Conservation (phyloP, 2,888 invertebrate genomes). For the Ellobium chinense region DNA sequence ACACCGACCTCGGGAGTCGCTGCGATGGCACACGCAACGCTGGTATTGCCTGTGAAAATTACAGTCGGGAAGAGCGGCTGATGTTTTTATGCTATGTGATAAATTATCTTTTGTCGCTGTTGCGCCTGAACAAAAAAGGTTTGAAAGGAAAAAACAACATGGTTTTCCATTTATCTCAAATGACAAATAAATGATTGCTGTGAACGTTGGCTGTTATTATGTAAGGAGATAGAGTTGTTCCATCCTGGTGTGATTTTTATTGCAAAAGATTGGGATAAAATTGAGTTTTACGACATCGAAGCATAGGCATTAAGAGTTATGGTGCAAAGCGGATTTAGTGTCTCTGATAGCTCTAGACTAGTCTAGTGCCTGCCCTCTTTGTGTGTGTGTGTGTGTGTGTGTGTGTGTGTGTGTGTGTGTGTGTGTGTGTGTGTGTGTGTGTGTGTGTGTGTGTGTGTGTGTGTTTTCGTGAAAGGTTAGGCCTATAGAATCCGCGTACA, state of each 20-base stretch:
- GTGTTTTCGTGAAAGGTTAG: background rate
- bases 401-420: constrained; percentile 22
- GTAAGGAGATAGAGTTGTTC: too few relatives aligned
- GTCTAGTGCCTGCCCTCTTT: background rate
- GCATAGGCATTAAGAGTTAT: too few relatives aligned
- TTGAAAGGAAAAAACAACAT: background rate
- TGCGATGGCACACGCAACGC: constrained; percentile 21
- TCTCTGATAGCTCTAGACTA: background rate
- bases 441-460: background rate
- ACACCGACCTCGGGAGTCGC: background rate
- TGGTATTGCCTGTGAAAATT: constrained; percentile 25
- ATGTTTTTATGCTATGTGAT: constrained; percentile 1
- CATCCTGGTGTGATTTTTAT: too few relatives aligned
- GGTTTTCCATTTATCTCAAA: too few relatives aligned
- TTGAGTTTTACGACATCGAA: background rate
- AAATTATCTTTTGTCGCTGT: constrained; percentile 10
- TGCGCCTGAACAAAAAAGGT: background rate
- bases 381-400: constrained; percentile 8
- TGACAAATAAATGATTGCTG: too few relatives aligned
- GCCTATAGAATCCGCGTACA: too few relatives aligned
- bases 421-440: background rate
- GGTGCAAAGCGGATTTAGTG: background rate
- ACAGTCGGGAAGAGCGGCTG: background rate
- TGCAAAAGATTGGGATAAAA: background rate
- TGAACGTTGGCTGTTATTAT: too few relatives aligned